phyloP scores from a whole-genome alignment of 2,888 invertebrate genomes.

The Gymnoscelis rufifasciata region DNA sequence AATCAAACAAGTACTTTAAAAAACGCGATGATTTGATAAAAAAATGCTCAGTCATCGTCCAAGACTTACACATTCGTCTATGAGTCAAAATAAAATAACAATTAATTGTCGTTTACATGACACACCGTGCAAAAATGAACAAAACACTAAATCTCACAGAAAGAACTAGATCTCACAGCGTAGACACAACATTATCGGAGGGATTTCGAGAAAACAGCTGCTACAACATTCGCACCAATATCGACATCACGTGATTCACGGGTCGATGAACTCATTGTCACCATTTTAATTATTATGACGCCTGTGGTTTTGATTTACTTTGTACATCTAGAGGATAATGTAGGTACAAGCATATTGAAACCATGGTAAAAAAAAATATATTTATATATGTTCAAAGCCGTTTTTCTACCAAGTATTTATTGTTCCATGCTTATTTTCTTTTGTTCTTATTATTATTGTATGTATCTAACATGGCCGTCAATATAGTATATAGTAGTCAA shows the following conservation, averaged over 20 bases:
- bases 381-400: no score
- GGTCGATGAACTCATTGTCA: constrained; percentile 48
- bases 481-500: no score
- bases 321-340: neutral
- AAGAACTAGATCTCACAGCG: constrained; percentile 4
- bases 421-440: no score
- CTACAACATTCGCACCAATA: constrained; percentile 39
- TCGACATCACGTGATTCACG: constrained; percentile 41
- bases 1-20: no score
- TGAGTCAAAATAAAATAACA: no score
- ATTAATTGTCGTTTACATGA: neutral
- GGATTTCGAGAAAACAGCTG: constrained; percentile 41
- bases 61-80: no score
- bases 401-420: no score
- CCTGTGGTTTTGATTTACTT: constrained; percentile 11
- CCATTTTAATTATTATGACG: constrained; percentile 25
- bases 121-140: neutral
- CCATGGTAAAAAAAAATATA: no score
- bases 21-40: no score
- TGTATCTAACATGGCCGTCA: no score
- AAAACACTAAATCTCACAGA: neutral
- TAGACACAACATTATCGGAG: constrained; percentile 19
- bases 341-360: neutral
- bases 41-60: no score
- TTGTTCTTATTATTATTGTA: no score